These are phyloP conservation scores for Brenthis ino DNA, from an alignment of 2,888 invertebrate genomes.

Conservation along the genomic window DNA sequence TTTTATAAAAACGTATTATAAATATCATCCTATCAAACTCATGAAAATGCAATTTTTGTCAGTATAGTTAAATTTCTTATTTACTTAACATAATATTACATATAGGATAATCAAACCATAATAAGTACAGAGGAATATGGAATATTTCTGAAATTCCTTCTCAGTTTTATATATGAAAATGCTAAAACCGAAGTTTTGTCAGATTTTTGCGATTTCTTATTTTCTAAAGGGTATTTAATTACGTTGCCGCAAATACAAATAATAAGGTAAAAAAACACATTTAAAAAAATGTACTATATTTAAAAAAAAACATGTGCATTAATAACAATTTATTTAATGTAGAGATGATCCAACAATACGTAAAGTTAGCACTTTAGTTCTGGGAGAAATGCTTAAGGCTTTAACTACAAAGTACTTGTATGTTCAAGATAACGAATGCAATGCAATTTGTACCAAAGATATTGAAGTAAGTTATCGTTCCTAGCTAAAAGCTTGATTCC, in stretches of 20 bases:
- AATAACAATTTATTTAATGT: slow-evolving; percentile 35
- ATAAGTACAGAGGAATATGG: slow-evolving; percentile 65
- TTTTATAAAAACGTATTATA: too few species aligned
- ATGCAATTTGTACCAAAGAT: slow-evolving; percentile 54
- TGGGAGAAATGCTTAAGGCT: slow-evolving; percentile 68
- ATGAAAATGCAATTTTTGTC: too few species aligned
- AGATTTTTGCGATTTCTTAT: slow-evolving; percentile 67
- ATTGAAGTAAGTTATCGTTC: slow-evolving; percentile 58
- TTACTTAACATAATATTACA: not conserved
- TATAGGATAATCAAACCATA: slow-evolving; percentile 62
- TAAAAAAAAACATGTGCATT: not conserved
- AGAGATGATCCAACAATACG: slow-evolving; percentile 62
- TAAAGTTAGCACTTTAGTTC: slow-evolving; percentile 66
- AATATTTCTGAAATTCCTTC: slow-evolving; percentile 61
- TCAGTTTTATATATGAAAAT: slow-evolving; percentile 58
- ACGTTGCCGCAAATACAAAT: slow-evolving; percentile 68
- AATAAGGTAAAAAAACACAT: slow-evolving; percentile 50
- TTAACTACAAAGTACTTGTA: slow-evolving; percentile 64
- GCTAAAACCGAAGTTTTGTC: slow-evolving; percentile 46
- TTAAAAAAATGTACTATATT: not conserved
- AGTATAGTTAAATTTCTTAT: too few species aligned
- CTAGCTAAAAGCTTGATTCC: too few species aligned
- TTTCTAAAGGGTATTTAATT: slow-evolving; percentile 62
- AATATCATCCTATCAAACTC: too few species aligned
- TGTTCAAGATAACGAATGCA: slow-evolving; percentile 45